Base-by-base conservation (phyloP, 1,140 invertebrate genomes). In the Lycorma delicatula region DNA sequence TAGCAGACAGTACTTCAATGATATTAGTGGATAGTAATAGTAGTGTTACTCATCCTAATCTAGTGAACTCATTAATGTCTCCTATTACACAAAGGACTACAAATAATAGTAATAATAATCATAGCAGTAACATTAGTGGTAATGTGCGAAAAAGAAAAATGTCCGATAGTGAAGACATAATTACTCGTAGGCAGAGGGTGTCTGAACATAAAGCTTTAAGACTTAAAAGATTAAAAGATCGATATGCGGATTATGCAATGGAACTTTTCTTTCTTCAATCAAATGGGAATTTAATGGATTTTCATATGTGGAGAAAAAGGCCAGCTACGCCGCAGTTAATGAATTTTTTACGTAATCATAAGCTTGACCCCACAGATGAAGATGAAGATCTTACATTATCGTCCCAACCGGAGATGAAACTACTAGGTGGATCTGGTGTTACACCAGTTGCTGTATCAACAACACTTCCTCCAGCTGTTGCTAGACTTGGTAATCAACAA, bases 391-490 rank as follows among this genome's bases (percentile, higher is more conserved):
- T 26, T n/a, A 22, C 48, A 41, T 48, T 13, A 16, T 18, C 38
- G 26, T 13, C 34, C 12, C 49, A 25, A 31, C 50, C 77, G 16
- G 80, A 84, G 71, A 79, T 83, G n/a, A 82, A 83, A 68, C 78
- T 83, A 56, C 70, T 80, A 52, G 77, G 79, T 58, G 20, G 7
- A 16, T 4, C 41, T 13, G 16, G 22, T 34, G 77, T 75, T 51
- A 82, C 81, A 20, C 81, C 81, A 23, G 75, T 82, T 61, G 79
- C 81, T 23, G 74, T 81, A 50, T 78, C 81, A 27, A 81, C 79
- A 9, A 77, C 77, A 38, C 64, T 82, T 59, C 79, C 81, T 57
- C 76, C 80, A 54, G 77, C 80, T 61, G 79, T 83, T 58, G 77
- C 79, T 54, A 75, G 79, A 70, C 71, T 77, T 54, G 75, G 67